Evolutionary conservation across 2,113 vertebrate genomes (phyloP).

Genomic region (Anguilla japonica): DNA sequence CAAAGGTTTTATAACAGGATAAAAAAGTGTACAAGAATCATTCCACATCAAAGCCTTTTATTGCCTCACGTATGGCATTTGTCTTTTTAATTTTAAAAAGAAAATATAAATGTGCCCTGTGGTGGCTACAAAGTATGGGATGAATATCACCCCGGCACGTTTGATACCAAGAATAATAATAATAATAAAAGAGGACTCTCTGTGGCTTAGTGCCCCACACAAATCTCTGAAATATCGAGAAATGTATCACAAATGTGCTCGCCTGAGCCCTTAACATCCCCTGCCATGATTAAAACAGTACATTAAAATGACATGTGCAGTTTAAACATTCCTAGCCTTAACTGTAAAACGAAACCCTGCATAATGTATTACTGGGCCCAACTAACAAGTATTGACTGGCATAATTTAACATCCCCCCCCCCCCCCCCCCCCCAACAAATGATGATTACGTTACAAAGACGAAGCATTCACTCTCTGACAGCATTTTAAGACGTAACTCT

Average conservation of each 20-base stretch:
- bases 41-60: slow-evolving; percentile 59
- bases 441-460: slow-evolving; percentile 64
- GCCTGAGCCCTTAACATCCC: slow-evolving; percentile 51
- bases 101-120: slow-evolving; percentile 44
- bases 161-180: slow-evolving; percentile 32
- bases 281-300: slow-evolving; percentile 61
- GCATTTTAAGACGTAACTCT: slow-evolving; percentile 70
- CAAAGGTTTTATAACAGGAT: slow-evolving; percentile 53
- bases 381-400: slow-evolving; percentile 56
- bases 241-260: slow-evolving; percentile 48
- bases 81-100: slow-evolving; percentile 57
- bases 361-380: slow-evolving; percentile 57
- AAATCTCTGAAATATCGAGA: slow-evolving; percentile 49
- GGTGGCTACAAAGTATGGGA: slow-evolving; percentile 27
- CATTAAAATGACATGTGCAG: slow-evolving; percentile 58
- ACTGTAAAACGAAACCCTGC: slow-evolving; percentile 38
- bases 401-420: slow-evolving; percentile 60
- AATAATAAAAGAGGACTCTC: slow-evolving; percentile 41
- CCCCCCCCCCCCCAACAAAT: slow-evolving; percentile 38
- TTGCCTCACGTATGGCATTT: slow-evolving; percentile 51
- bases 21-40: slow-evolving; percentile 60
- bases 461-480: slow-evolving; percentile 60
- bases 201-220: slow-evolving; percentile 45
- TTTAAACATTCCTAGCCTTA: slow-evolving; percentile 40
- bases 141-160: background rate